Conservation (phyloP, 2,113 vertebrate species). For the Menura novaehollandiae region DNA sequence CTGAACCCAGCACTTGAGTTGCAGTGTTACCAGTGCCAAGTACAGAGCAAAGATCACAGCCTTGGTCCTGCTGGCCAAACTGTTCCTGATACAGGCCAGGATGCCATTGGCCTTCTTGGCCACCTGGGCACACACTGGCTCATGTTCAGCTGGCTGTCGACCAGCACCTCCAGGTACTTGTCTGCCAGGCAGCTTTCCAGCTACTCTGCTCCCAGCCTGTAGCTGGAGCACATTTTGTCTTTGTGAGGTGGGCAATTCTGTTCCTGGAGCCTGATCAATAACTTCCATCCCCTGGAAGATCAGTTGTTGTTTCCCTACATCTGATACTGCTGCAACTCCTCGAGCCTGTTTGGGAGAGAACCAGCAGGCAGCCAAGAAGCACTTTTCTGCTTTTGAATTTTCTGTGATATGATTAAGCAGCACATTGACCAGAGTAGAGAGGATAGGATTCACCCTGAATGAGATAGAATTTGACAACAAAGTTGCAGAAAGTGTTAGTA, state of each 20-base stretch:
- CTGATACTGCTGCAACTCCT: not conserved
- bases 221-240: not conserved
- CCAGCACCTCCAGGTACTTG: not conserved
- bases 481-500: not conserved
- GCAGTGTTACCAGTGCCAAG: fast-evolving
- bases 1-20: too few relatives aligned
- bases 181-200: not conserved
- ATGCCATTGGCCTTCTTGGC: not conserved
- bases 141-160: not conserved
- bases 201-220: not conserved
- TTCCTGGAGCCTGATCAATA: not conserved
- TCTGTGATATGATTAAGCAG: not conserved
- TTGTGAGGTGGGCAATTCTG: not conserved
- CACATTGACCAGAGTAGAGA: not conserved
- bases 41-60: not conserved
- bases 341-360: not conserved
- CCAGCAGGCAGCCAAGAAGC: not conserved
- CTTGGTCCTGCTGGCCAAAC: not conserved
- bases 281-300: not conserved
- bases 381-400: not conserved
- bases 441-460: not conserved
- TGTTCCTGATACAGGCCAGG: not conserved
- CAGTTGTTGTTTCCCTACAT: not conserved
- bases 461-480: not conserved
- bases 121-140: not conserved